These are phyloP conservation scores for Trachelus iudaicus DNA, from an alignment of 2,888 invertebrate genomes.

Conservation along the genomic window DNA sequence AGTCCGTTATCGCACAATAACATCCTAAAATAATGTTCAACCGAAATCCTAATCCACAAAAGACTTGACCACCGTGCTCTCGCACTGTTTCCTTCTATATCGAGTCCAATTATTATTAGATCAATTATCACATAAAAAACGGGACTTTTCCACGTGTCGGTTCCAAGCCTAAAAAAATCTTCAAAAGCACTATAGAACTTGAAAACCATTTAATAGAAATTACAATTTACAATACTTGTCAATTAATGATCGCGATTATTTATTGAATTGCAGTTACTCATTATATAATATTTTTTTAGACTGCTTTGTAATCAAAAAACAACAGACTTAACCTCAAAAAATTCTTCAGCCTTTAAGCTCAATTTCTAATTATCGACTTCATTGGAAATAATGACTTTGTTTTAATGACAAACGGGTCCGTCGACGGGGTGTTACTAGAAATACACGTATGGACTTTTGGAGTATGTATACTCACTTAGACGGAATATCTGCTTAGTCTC, in stretches of 20 bases:
- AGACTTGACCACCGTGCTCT: background rate
- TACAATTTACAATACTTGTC: too few species aligned
- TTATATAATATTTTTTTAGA: too few species aligned
- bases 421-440: background rate
- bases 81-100: background rate
- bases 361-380: background rate
- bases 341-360: too few species aligned
- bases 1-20: background rate
- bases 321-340: too few species aligned
- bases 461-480: background rate
- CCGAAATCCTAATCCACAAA: background rate
- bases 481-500: constrained; percentile 51
- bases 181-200: too few species aligned
- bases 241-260: too few species aligned
- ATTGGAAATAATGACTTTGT: background rate
- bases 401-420: background rate
- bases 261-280: too few species aligned
- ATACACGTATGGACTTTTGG: background rate
- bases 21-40: background rate
- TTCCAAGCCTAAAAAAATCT: too few species aligned
- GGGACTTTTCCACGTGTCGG: background rate
- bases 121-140: background rate
- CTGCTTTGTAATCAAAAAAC: too few species aligned
- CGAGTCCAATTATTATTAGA: background rate
- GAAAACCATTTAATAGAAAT: too few species aligned